A percentile compares a stretch with the other conserved stretches of the same genome.
Conservation (phyloP, 2,113 vertebrate genomes). For the Isichthys henryi region DNA sequence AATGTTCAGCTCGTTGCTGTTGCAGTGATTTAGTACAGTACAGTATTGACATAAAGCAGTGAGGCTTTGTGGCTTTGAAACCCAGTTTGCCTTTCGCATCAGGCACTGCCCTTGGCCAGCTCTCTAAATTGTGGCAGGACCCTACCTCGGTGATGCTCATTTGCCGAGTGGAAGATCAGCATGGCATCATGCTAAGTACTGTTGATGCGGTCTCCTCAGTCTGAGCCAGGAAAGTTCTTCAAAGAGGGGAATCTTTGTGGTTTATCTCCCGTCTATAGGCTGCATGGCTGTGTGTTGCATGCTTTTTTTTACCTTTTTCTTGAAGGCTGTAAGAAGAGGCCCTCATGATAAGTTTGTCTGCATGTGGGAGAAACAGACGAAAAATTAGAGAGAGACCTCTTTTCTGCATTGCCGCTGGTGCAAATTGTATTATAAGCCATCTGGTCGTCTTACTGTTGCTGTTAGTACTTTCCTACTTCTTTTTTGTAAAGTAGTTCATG, state of each 20-base stretch:
- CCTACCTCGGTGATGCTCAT: background rate
- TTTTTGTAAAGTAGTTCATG: background rate
- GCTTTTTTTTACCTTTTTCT: background rate
- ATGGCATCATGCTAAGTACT: background rate
- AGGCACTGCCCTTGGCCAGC: background rate
- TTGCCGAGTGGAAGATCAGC: background rate
- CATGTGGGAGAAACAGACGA: background rate
- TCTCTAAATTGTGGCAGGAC: background rate
- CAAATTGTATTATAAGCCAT: background rate
- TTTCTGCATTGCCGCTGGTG: background rate
- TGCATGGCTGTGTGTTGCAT: background rate
- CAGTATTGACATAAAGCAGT: background rate
- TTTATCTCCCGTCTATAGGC: background rate
- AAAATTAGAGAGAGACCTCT: too few species aligned
- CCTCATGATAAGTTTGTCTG: background rate
- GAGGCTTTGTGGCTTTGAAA: background rate
- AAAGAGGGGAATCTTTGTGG: background rate
- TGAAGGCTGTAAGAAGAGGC: background rate
- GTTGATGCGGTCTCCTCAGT: background rate
- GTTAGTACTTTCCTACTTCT: background rate
- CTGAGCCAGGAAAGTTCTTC: background rate
- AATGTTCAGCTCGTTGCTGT: background rate
- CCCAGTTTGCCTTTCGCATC: background rate
- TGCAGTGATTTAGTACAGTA: background rate
- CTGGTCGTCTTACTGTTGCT: background rate